Conservation (phyloP, 2,888 invertebrate genomes). For the Hedychridium roseum region DNA sequence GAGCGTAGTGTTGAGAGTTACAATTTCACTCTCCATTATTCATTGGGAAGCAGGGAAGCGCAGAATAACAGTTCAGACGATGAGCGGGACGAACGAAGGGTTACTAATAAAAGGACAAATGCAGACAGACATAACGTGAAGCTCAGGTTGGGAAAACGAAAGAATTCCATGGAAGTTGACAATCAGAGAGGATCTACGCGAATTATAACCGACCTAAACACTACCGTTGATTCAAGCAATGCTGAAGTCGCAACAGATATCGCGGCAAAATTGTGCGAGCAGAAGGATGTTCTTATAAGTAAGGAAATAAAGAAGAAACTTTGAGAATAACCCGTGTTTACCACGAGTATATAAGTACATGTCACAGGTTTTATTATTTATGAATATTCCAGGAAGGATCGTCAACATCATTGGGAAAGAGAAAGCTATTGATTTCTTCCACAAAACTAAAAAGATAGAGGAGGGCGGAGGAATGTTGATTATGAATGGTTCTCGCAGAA, state of each 20-base stretch:
- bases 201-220: slow-evolving; percentile 69
- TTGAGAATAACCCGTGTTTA: too few species aligned
- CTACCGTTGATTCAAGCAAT: slow-evolving; percentile 65
- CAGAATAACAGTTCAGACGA: slow-evolving; percentile 69
- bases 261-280: slow-evolving; percentile 76
- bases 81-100: slow-evolving; percentile 56
- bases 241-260: slow-evolving; percentile 76
- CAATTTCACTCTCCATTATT: slow-evolving; percentile 70
- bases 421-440: slow-evolving; percentile 77
- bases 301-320: too few species aligned
- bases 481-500: slow-evolving; percentile 80
- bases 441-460: slow-evolving; percentile 84
- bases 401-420: slow-evolving; percentile 77
- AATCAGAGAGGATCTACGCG: slow-evolving; percentile 68
- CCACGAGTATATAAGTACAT: too few species aligned
- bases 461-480: slow-evolving; percentile 87
- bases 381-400: slow-evolving; percentile 73
- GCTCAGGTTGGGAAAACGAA: slow-evolving; percentile 68
- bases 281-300: slow-evolving; percentile 79
- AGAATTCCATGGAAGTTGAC: slow-evolving; percentile 62
- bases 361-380: too few species aligned
- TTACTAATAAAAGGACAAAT: slow-evolving; percentile 69
- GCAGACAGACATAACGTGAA: slow-evolving; percentile 70
- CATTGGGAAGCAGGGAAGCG: slow-evolving; percentile 28
- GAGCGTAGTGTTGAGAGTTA: slow-evolving; percentile 79